Evolutionary conservation across 2,888 invertebrate species (phyloP), one percentile per base, ranked within the genome.

Genomic region (Eulithis prunata): DNA sequence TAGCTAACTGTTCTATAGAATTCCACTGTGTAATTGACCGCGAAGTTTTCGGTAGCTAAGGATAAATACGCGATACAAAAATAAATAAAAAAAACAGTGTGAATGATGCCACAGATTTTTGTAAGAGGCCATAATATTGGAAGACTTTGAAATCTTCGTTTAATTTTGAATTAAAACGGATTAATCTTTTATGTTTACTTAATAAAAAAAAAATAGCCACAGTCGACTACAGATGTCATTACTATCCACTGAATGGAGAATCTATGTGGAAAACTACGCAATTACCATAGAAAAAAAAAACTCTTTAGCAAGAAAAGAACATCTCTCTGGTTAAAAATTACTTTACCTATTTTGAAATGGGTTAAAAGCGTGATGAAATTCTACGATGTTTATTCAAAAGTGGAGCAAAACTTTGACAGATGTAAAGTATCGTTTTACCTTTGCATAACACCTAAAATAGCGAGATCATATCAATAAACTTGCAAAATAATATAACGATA

Each of bases 1-100:
- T 73, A 57, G 52, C 53, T 75, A 75, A 75, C 75, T 71, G 75
- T 72, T 62, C 66, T 57, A 21, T 57, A 32, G 62, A 71, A 71
- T 73, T 69, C 66, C 66, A 71, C 71, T 70, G 65, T 67, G 69
- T 71, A 68, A 68, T 71, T 70, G 63, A 67, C 60, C 63, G 63
- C 51, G 51, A 67, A 57, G 47, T 63, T 60, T 67, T 64, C 41
- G 67, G 59, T 60, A 47, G 4, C 12, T 32, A 28, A n/a, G 12
- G 4, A 32, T 32, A 32, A 32, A 32, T 32, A 32, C 32, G 32
- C 32, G 32, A 1, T 49, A 51, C 46, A 41, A 41, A 41, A 10
- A 41, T 7, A 8, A 41, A 46, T 46, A 45, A 45, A 45, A n/a
- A 45, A n/a, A 45, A 45, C 45, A 11, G 1, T 45, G 6, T 4